A percentile compares a stretch with the other conserved stretches of the same genome.
Evolutionary conservation across 2,113 vertebrate genomes (phyloP).

Genomic region (Amblyornis subalaris): DNA sequence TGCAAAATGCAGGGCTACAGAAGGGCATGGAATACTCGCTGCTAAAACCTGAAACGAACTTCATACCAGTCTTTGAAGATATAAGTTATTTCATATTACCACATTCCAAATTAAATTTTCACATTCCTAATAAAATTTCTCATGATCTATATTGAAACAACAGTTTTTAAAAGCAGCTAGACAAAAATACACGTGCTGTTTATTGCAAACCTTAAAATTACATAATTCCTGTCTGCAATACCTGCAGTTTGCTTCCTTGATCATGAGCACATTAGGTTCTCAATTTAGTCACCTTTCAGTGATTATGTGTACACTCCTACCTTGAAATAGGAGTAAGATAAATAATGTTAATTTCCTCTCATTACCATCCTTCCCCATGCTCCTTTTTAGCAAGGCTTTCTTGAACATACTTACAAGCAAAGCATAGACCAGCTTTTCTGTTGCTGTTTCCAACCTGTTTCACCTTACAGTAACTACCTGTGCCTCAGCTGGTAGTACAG

Average conservation of each 20-base stretch:
- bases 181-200: neutral
- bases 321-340: neutral
- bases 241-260: neutral
- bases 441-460: neutral
- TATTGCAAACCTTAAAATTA: neutral
- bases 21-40: neutral
- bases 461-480: neutral
- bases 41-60: neutral
- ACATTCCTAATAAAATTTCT: neutral
- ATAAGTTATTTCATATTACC: neutral
- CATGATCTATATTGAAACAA: neutral
- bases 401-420: neutral
- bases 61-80: neutral
- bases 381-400: neutral
- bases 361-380: fast-evolving
- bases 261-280: neutral
- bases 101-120: neutral
- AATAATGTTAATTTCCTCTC: neutral
- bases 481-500: neutral
- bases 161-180: neutral
- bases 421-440: neutral
- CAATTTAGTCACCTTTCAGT: neutral
- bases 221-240: neutral
- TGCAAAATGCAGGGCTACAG: too few relatives aligned
- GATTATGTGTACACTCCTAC: neutral